Evolutionary conservation across 2,113 vertebrate species (phyloP).

Genomic region (Nipponia nippon): DNA sequence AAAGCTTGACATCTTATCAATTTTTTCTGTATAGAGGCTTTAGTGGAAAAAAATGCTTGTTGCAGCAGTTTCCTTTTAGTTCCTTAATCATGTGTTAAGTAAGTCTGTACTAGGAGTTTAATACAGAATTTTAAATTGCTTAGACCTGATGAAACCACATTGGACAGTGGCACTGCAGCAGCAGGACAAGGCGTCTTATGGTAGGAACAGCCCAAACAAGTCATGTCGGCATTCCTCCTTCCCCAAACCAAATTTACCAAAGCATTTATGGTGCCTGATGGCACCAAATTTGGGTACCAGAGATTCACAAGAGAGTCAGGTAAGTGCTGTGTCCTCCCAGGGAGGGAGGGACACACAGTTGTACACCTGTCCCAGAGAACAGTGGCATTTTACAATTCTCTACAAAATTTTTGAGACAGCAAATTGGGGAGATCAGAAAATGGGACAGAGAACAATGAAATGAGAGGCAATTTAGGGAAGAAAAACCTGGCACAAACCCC

Average conservation of each 20-base stretch:
- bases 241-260: background rate
- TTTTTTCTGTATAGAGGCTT: slow-evolving; percentile 49
- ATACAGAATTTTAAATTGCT: background rate
- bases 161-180: background rate
- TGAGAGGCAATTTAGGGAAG: background rate
- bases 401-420: background rate
- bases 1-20: slow-evolving; percentile 53
- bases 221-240: accelerated
- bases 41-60: slow-evolving; percentile 31
- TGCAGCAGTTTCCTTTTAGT: slow-evolving; percentile 24
- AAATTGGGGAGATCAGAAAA: background rate
- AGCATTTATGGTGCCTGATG: background rate
- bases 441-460: background rate
- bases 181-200: background rate
- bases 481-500: background rate
- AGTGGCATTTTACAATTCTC: background rate
- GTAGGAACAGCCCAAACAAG: background rate
- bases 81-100: background rate
- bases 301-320: background rate
- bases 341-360: background rate
- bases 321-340: background rate
- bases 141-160: background rate
- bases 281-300: background rate
- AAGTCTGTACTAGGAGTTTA: background rate
- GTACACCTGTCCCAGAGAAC: background rate